Conservation (phyloP, 2,888 invertebrate species). For the Yponomeuta malinellus region DNA sequence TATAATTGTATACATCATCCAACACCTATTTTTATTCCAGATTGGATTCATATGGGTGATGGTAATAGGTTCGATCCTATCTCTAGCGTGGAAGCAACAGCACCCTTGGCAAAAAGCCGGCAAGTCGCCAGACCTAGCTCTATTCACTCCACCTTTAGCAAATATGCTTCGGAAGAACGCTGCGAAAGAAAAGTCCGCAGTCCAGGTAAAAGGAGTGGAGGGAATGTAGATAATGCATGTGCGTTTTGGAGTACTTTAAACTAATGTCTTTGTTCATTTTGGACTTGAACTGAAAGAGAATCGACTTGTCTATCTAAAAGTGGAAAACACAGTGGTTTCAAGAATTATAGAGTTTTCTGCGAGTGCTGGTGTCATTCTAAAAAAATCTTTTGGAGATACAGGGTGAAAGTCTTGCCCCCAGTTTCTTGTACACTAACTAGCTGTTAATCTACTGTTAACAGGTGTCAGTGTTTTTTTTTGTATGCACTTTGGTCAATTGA, state of each 20-base stretch:
- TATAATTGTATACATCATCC: too few species aligned
- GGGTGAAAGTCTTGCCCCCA: too few species aligned
- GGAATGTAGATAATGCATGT: not conserved
- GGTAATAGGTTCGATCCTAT: conserved; percentile 47
- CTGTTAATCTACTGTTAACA: too few species aligned
- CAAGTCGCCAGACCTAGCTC: conserved; percentile 48
- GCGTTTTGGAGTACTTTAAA: not conserved
- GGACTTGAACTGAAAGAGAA: not conserved
- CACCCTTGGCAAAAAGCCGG: conserved; percentile 59
- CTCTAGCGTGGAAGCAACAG: conserved; percentile 47
- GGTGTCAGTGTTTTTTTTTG: too few species aligned
- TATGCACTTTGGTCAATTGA: too few species aligned
- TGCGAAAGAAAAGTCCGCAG: conserved; percentile 31
- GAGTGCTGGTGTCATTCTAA: too few species aligned
- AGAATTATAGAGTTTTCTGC: too few species aligned
- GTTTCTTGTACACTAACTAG: too few species aligned
- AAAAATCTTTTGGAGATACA: too few species aligned
- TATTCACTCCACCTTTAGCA: conserved; percentile 62
- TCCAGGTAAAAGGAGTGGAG: conserved; percentile 37
- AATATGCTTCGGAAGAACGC: conserved; percentile 32
- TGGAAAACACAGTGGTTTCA: too few species aligned
- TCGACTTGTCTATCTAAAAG: too few species aligned
- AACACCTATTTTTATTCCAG: conserved; percentile 26
- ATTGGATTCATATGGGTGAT: conserved; percentile 61
- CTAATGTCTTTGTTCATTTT: not conserved